Evolutionary conservation across 2,797 vertebrate genomes (phyloP).

Genomic region (Poeciliopsis presidionis): DNA sequence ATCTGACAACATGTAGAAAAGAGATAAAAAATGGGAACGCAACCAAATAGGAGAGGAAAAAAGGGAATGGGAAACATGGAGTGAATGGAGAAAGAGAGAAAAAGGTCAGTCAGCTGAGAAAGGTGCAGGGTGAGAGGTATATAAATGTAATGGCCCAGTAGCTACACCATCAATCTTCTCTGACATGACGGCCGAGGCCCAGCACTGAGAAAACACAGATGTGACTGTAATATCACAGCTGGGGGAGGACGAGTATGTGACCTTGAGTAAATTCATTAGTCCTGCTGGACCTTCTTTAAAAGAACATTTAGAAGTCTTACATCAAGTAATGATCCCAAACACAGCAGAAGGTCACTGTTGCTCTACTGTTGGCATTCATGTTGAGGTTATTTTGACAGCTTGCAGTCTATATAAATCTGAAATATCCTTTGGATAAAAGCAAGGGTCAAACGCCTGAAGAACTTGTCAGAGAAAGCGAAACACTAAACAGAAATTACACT

Average conservation of each 20-base stretch:
- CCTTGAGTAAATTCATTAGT: slow-evolving; percentile 68
- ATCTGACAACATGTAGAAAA: slow-evolving; percentile 78
- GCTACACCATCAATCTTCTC: slow-evolving; percentile 72
- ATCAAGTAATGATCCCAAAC: not conserved
- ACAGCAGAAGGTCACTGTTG: not conserved
- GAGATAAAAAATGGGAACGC: slow-evolving; percentile 10
- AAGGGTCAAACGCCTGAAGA: not conserved
- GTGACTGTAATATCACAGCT: slow-evolving; percentile 65
- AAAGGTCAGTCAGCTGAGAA: slow-evolving; percentile 63
- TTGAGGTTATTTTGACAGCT: slow-evolving; percentile 11
- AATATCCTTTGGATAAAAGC: not conserved
- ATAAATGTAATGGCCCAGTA: slow-evolving; percentile 66
- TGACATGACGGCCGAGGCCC: slow-evolving; percentile 57
- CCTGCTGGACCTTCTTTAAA: slow-evolving; percentile 43
- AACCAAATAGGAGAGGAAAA: slow-evolving; percentile 15
- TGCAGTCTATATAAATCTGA: not conserved
- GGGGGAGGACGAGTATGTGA: slow-evolving; percentile 31
- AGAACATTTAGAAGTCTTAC: slow-evolving; percentile 26
- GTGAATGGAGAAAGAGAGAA: slow-evolving; percentile 33
- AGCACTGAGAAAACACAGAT: slow-evolving; percentile 62
- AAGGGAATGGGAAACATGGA: slow-evolving; percentile 9
- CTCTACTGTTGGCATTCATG: not conserved
- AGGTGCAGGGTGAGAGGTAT: slow-evolving; percentile 59
- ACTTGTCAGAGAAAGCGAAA: not conserved
- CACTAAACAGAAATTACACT: slow-evolving; percentile 3